Percentiles rank a stretch among this genome's conserved stretches.
phyloP scores from a whole-genome alignment of 2,113 vertebrate genomes.

The Podocnemis expansa region DNA sequence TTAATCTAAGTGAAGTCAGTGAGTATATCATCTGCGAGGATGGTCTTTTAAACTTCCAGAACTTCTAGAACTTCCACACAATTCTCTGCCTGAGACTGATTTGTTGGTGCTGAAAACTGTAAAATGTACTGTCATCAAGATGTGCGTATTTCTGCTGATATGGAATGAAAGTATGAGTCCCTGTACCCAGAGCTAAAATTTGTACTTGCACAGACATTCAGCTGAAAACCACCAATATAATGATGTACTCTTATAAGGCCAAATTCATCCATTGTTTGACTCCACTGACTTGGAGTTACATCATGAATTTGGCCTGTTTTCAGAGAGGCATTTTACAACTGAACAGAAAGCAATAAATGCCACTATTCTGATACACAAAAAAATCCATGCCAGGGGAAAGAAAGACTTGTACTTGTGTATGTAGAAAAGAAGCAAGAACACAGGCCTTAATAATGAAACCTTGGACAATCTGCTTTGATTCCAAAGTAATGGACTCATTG shows the following conservation, averaged over 20 bases:
- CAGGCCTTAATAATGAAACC: slow-evolving; percentile 16
- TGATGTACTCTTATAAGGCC: not conserved
- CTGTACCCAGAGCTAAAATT: slow-evolving; percentile 1
- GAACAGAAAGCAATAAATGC: slow-evolving; percentile 64
- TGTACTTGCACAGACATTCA: not conserved
- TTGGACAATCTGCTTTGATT: slow-evolving; percentile 28
- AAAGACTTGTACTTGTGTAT: not conserved
- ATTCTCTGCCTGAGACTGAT: not conserved
- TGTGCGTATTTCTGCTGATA: not conserved
- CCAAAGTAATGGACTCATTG: slow-evolving; percentile 3
- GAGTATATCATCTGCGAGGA: not conserved
- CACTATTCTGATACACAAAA: slow-evolving; percentile 64
- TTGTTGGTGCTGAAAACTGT: not conserved
- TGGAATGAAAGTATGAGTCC: not conserved
- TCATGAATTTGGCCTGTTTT: slow-evolving; percentile 24
- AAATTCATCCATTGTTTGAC: not conserved
- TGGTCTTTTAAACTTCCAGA: not conserved
- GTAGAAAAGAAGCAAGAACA: slow-evolving; percentile 2
- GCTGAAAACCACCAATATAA: not conserved
- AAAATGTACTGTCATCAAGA: not conserved
- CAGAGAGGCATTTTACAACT: slow-evolving; percentile 13
- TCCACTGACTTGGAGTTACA: not conserved
- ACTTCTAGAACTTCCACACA: not conserved
- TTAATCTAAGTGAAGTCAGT: not conserved
- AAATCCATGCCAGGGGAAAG: slow-evolving; percentile 45